phyloP scores from a whole-genome alignment of 2,797 vertebrate species.

The Percopsis omiscomaycus region DNA sequence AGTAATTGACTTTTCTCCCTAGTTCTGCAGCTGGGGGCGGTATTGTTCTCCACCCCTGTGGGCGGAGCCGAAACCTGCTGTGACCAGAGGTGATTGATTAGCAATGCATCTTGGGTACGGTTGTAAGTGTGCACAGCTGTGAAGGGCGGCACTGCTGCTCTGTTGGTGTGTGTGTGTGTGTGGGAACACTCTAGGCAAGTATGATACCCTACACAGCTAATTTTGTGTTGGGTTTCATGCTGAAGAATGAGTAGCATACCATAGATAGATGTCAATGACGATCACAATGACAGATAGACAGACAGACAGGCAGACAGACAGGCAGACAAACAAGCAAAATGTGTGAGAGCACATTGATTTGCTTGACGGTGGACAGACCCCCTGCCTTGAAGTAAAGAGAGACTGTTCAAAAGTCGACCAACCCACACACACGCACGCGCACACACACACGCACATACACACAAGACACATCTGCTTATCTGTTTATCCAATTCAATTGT shows the following conservation, averaged over 20 bases:
- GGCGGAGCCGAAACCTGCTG: constrained; percentile 10
- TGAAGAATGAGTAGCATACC: no score
- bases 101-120: constrained; percentile 10
- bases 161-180: neutral
- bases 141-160: neutral
- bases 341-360: no score
- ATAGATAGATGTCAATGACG: no score
- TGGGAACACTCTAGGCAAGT: constrained; percentile 19
- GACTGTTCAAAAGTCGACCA: no score
- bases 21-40: constrained; percentile 42
- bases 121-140: constrained; percentile 11
- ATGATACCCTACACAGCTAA: neutral
- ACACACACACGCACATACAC: neutral
- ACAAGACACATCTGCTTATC: constrained; percentile 1
- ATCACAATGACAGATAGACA: no score
- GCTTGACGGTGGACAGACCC: no score
- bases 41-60: constrained; percentile 1
- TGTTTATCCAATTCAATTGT: no score
- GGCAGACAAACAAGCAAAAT: no score
- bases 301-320: no score
- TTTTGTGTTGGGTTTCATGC: no score
- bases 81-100: constrained; percentile 30
- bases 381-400: no score
- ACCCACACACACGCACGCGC: neutral
- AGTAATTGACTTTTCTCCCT: constrained; percentile 45